Conservation (phyloP, 2,113 vertebrate species). For the Apteryx owenii region DNA sequence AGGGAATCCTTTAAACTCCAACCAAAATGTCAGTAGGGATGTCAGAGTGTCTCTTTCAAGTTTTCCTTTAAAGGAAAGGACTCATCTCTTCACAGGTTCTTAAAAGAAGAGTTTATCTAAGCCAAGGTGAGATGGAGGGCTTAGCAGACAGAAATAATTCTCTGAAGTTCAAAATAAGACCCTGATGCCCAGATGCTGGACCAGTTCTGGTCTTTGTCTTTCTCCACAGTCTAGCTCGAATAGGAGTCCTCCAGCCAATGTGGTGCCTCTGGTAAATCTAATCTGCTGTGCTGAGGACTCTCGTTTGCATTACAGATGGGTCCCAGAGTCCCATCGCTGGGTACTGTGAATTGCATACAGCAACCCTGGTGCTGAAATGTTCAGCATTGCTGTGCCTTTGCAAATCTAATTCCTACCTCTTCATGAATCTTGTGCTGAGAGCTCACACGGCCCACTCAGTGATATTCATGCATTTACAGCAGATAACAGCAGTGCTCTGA, state of each 20-base stretch:
- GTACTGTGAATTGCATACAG: accelerated
- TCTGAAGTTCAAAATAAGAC: background rate
- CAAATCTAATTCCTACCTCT: background rate
- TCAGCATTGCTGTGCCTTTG: accelerated
- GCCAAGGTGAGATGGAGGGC: background rate
- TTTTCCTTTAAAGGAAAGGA: background rate
- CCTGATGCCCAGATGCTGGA: accelerated
- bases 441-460: accelerated
- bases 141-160: background rate
- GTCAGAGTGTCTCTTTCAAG: background rate
- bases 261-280: background rate
- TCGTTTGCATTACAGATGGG: accelerated
- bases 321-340: background rate
- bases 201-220: background rate
- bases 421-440: background rate
- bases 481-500: background rate
- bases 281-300: background rate
- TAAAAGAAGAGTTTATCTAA: background rate
- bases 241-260: accelerated
- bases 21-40: background rate
- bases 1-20: background rate
- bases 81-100: background rate
- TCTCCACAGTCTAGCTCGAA: background rate
- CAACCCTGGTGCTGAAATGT: accelerated
- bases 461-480: background rate